These are phyloP conservation scores for Melanerpes formicivorus DNA, from an alignment of 2,113 vertebrate genomes.

Conservation along the genomic window DNA sequence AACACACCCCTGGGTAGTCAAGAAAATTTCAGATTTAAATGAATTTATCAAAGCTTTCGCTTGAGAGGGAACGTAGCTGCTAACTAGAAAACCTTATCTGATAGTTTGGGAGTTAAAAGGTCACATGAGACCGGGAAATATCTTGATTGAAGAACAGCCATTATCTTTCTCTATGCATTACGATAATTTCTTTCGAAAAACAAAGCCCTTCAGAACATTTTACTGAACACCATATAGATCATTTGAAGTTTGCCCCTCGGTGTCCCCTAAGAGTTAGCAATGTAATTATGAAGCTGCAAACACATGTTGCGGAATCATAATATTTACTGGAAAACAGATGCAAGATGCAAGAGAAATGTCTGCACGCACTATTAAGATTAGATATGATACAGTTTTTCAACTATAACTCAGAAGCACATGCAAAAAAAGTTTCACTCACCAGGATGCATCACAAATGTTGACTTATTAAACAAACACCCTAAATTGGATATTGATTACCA, in stretches of 20 bases:
- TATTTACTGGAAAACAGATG: not conserved
- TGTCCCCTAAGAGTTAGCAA: not conserved
- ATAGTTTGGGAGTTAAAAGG: slow-evolving; percentile 7
- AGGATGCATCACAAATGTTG: not conserved
- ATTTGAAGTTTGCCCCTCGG: not conserved
- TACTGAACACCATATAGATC: not conserved
- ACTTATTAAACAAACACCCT: slow-evolving; percentile 42
- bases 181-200: not conserved
- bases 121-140: not conserved
- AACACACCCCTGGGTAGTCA: not conserved
- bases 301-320: not conserved
- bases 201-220: slow-evolving; percentile 1
- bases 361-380: not conserved
- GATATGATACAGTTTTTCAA: not conserved
- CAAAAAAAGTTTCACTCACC: not conserved
- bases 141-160: slow-evolving; percentile 12
- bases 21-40: not conserved
- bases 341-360: not conserved
- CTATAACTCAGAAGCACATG: not conserved
- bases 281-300: not conserved
- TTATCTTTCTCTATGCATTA: slow-evolving; percentile 3
- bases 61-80: slow-evolving; percentile 11
- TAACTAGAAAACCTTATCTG: slow-evolving; percentile 6
- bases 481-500: slow-evolving; percentile 36
- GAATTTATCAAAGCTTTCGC: slow-evolving; percentile 8